phyloP scores from a whole-genome alignment of 30 jellyfish, hydroid and myxozoan genomes.

The Clytia hemisphaerica region DNA sequence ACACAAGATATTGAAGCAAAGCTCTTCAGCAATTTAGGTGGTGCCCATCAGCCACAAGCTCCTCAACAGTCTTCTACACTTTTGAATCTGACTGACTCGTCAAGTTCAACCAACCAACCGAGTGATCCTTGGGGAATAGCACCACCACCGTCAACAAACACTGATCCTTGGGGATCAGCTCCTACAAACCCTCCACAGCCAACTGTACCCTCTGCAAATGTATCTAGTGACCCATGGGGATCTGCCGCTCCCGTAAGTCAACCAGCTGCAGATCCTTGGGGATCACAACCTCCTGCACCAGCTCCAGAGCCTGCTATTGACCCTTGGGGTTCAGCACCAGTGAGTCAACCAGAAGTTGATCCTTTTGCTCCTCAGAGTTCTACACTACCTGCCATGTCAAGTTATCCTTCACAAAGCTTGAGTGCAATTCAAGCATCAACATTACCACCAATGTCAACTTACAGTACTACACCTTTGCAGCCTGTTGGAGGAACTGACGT shows the following conservation, averaged over 20 bases:
- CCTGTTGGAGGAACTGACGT: slow-evolving; percentile 13
- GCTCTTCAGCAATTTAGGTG: slow-evolving; percentile 44
- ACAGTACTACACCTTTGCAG: slow-evolving; percentile 1
- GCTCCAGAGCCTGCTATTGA: not conserved
- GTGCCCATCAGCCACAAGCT: slow-evolving; percentile 40
- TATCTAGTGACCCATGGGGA: slow-evolving; percentile 1
- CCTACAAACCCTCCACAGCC: slow-evolving; percentile 27
- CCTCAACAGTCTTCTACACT: slow-evolving; percentile 62
- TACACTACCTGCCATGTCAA: too few species aligned
- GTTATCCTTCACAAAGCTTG: too few species aligned
- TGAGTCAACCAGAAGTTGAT: slow-evolving; percentile 1
- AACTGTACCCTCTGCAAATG: slow-evolving; percentile 41
- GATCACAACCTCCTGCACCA: too few species aligned
- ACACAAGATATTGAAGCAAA: slow-evolving; percentile 47
- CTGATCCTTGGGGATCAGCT: too few species aligned
- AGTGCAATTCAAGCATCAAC: slow-evolving; percentile 50
- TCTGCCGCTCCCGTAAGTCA: not conserved
- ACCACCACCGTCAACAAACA: slow-evolving; percentile 24
- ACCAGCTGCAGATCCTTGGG: slow-evolving; percentile 18
- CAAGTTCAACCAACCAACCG: slow-evolving; percentile 66
- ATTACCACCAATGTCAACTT: slow-evolving; percentile 52
- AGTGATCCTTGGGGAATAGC: slow-evolving; percentile 23
- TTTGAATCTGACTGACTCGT: slow-evolving; percentile 70
- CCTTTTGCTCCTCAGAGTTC: slow-evolving; percentile 65
- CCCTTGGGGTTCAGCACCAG: not conserved